Percentiles rank a stretch among this genome's conserved stretches.
These are phyloP conservation scores for Antheraea assamensis DNA, from an alignment of 2,888 invertebrate genomes.

Conservation along the genomic window DNA sequence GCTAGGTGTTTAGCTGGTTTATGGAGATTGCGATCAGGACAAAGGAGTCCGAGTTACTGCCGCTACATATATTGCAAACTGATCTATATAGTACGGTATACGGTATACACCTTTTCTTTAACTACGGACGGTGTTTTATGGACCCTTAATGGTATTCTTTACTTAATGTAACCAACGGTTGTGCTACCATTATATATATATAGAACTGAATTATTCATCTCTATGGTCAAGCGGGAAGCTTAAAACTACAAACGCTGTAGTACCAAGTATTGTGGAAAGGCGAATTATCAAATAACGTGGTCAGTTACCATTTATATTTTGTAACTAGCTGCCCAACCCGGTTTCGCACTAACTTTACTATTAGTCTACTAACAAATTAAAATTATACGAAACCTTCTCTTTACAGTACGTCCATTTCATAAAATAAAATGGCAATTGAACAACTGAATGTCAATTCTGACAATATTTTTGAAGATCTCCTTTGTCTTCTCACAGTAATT, in stretches of 20 bases:
- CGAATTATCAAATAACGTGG: background rate
- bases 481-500: too few relatives aligned
- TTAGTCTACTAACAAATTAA: too few relatives aligned
- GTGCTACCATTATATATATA: background rate
- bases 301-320: too few relatives aligned
- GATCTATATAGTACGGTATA: conserved; percentile 56
- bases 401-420: too few relatives aligned
- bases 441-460: too few relatives aligned
- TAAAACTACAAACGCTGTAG: background rate
- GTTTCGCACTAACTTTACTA: too few relatives aligned
- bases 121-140: conserved; percentile 38
- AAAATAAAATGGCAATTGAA: too few relatives aligned
- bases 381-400: too few relatives aligned
- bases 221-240: background rate
- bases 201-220: background rate
- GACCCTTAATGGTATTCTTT: conserved; percentile 5
- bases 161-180: background rate
- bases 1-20: conserved; percentile 80
- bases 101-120: conserved; percentile 33
- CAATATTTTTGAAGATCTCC: too few relatives aligned
- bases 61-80: conserved; percentile 63
- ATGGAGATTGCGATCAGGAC: conserved; percentile 80
- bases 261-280: background rate
- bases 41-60: conserved; percentile 74
- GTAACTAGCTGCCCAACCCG: too few relatives aligned